phyloP scores from a whole-genome alignment of 30 jellyfish, hydroid and myxozoan genomes.

The Hydractinia echinata region DNA sequence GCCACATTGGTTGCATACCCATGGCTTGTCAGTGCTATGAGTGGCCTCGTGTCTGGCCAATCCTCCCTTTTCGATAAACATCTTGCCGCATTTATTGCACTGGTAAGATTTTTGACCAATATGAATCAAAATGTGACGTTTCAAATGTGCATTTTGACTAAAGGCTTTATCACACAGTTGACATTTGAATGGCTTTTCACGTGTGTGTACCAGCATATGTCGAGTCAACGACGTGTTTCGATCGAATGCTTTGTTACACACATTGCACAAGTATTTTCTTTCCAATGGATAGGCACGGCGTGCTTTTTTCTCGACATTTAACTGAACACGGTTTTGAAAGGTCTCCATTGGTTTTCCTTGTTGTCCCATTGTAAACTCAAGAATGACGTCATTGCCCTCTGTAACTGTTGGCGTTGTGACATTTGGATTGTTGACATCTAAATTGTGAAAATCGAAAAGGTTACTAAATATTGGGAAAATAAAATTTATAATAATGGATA shows the following conservation, averaged over 20 bases:
- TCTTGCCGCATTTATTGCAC: slow-evolving; percentile 38
- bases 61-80: slow-evolving; percentile 41
- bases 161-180: slow-evolving; percentile 43
- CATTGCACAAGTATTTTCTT: slow-evolving; percentile 29
- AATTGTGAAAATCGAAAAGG: neutral
- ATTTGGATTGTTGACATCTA: neutral
- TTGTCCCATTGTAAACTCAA: slow-evolving; percentile 23
- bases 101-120: slow-evolving; percentile 41
- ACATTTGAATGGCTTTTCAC: slow-evolving; percentile 40
- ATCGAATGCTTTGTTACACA: slow-evolving; percentile 32
- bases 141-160: slow-evolving; percentile 41
- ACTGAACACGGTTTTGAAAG: slow-evolving; percentile 13
- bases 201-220: slow-evolving; percentile 32
- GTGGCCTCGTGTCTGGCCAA: slow-evolving; percentile 41
- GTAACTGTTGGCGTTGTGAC: slow-evolving; percentile 14
- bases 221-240: slow-evolving; percentile 39
- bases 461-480: neutral
- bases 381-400: slow-evolving; percentile 30
- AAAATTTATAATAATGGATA: neutral
- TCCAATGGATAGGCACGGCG: slow-evolving; percentile 42
- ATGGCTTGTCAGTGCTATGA: slow-evolving; percentile 38
- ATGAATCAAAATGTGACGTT: slow-evolving; percentile 31
- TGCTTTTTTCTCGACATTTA: slow-evolving; percentile 3
- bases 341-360: neutral
- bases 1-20: slow-evolving; percentile 46